A percentile compares a stretch with the other conserved stretches of the same genome.
Conservation (phyloP, 64 coral and sea anemone species). For the Anthopleura sola region DNA sequence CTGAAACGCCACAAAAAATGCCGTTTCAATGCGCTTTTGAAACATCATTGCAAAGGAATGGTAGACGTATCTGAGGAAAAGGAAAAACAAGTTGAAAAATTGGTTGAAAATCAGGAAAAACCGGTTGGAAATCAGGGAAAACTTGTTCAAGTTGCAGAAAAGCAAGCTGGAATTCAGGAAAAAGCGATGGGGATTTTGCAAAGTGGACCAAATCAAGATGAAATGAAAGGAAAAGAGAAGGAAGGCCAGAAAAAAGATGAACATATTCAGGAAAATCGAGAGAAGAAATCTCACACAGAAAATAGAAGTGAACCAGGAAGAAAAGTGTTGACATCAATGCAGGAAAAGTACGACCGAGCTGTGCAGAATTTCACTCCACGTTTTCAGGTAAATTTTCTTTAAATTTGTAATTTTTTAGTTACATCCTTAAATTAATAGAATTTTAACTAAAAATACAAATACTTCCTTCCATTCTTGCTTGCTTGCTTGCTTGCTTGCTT, state of each 20-base stretch:
- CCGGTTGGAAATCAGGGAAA: not conserved
- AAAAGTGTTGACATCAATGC: not conserved
- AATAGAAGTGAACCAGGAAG: not conserved
- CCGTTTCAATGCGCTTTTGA: conserved; percentile 37
- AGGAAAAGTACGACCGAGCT: not conserved
- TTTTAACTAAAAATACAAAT: no score
- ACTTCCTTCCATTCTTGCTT: no score
- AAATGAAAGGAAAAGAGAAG: not conserved
- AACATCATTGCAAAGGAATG: conserved; percentile 34
- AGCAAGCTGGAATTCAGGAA: not conserved
- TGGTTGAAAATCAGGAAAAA: not conserved
- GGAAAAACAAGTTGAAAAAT: not conserved
- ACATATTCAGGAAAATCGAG: not conserved
- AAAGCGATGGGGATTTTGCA: not conserved
- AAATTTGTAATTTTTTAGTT: not conserved
- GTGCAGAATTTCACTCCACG: not conserved
- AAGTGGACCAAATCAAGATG: not conserved
- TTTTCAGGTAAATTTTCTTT: conserved; percentile 13
- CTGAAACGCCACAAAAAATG: conserved; percentile 50
- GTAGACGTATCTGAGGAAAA: not conserved
- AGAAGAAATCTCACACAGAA: no score
- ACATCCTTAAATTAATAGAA: no score
- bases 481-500: no score
- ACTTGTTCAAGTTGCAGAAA: not conserved
- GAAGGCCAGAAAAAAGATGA: not conserved